phyloP scores from a whole-genome alignment of 2,797 vertebrate species.

The Cynodonichthys magdalenae region DNA sequence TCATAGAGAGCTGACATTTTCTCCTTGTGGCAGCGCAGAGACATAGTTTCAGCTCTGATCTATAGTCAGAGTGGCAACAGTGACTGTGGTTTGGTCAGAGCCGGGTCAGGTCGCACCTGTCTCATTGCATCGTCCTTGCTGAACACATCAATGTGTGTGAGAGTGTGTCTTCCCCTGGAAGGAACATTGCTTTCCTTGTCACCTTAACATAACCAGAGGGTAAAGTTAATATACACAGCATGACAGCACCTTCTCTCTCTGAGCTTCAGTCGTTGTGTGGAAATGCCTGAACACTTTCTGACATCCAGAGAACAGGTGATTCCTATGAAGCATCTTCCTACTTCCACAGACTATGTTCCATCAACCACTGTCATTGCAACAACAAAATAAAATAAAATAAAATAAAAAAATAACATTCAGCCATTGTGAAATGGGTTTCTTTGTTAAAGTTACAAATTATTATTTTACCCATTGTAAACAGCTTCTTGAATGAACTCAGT shows the following conservation, averaged over 20 bases:
- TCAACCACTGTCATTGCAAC: not conserved
- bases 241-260: constrained; percentile 28
- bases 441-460: too few relatives aligned
- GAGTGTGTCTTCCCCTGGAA: constrained; percentile 7
- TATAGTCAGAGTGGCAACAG: constrained; percentile 28
- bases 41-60: constrained; percentile 43
- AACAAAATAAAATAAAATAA: too few relatives aligned
- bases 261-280: constrained; percentile 10
- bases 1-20: constrained; percentile 33
- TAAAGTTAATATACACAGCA: constrained; percentile 36
- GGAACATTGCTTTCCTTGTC: constrained; percentile 29
- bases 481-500: too few relatives aligned
- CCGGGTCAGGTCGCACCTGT: constrained; percentile 64
- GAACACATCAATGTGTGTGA: constrained; percentile 31
- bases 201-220: constrained; percentile 41
- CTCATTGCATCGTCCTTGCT: constrained; percentile 57
- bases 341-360: constrained; percentile 18
- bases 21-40: constrained; percentile 31
- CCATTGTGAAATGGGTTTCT: not conserved
- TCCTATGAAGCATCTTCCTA: constrained; percentile 2
- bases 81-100: constrained; percentile 26
- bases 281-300: constrained; percentile 10
- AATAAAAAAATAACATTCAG: not conserved
- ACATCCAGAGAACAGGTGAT: constrained; percentile 24
- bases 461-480: too few relatives aligned